Evolutionary conservation across 2,113 vertebrate genomes (phyloP).

Genomic region (Cottus gobio): DNA sequence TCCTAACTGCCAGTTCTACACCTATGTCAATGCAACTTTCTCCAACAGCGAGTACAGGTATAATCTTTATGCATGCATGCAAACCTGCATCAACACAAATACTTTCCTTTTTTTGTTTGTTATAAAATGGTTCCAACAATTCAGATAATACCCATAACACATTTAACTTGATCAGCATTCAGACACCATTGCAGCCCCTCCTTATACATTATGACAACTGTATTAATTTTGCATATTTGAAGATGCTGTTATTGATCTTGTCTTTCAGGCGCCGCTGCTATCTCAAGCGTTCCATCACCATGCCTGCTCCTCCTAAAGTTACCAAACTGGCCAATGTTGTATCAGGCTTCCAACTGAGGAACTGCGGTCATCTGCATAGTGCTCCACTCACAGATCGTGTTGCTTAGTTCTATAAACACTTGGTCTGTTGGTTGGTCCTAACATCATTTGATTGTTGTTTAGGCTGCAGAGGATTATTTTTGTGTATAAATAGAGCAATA

Average conservation of each 20-base stretch:
- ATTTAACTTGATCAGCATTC: not conserved
- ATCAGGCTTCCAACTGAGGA: not conserved
- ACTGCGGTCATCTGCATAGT: not conserved
- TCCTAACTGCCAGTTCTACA: conserved; percentile 74
- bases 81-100: not conserved
- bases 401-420: not conserved
- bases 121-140: not conserved
- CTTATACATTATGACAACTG: not conserved
- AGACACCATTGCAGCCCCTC: not conserved
- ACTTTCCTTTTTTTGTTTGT: not conserved
- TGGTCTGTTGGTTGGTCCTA: not conserved
- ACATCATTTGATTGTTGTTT: not conserved
- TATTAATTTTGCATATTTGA: not conserved
- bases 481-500: not conserved
- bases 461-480: not conserved
- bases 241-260: not conserved
- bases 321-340: conserved; percentile 3
- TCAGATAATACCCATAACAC: not conserved
- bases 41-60: not conserved
- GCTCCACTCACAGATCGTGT: not conserved
- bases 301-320: conserved; percentile 62
- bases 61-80: not conserved
- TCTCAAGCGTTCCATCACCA: conserved; percentile 67
- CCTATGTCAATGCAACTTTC: conserved; percentile 27
- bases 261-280: conserved; percentile 66